A percentile compares a stretch with the other conserved stretches of the same genome.
Evolutionary conservation across 2,113 vertebrate genomes (phyloP).

Genomic region (Ardeotis arabs): DNA sequence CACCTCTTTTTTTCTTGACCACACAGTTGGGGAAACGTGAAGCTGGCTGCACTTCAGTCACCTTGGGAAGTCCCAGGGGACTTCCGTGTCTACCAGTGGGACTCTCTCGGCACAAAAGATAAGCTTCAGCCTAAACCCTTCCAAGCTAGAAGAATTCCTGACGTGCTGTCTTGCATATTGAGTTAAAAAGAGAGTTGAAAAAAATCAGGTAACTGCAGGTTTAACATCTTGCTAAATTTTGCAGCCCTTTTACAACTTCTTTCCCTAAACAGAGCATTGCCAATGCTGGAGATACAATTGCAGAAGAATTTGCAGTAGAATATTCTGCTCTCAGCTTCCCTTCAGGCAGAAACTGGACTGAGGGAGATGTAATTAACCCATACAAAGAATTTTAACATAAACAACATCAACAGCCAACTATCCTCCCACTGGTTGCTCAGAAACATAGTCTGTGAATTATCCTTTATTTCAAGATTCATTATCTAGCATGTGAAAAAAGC

Average conservation of each 20-base stretch:
- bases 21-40: neutral
- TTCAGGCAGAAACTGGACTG: neutral
- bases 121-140: neutral
- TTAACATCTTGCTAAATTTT: neutral
- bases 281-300: neutral
- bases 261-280: neutral
- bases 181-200: neutral
- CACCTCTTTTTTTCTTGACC: neutral
- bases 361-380: neutral
- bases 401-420: neutral
- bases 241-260: neutral
- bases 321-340: neutral
- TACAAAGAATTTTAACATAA: slow-evolving; percentile 20
- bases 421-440: slow-evolving; percentile 6
- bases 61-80: neutral
- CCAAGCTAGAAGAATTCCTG: neutral
- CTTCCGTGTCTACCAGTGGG: neutral
- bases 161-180: neutral
- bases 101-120: neutral
- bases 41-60: neutral
- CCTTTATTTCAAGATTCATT: slow-evolving; percentile 6
- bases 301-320: neutral
- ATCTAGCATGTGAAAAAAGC: neutral
- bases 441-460: neutral
- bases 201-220: neutral